Evolutionary conservation across 2,113 vertebrate species (phyloP).

Genomic region (Columbina picui): DNA sequence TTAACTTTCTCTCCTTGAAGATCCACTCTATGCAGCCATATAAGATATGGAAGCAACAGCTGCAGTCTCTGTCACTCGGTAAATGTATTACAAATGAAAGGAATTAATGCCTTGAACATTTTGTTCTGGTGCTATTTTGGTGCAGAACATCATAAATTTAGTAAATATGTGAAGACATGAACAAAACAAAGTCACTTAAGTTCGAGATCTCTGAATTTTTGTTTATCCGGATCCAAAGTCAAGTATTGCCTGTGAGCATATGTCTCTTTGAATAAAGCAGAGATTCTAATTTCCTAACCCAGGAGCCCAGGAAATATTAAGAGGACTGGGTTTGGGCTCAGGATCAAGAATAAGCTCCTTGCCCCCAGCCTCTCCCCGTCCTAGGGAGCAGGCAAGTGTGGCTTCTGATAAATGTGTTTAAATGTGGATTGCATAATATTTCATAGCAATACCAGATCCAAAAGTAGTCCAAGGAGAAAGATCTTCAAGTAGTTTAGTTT

Average conservation of each 20-base stretch:
- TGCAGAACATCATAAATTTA: not conserved
- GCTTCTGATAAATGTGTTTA: not conserved
- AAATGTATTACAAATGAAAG: not conserved
- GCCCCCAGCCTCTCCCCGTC: not conserved
- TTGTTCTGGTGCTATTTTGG: not conserved
- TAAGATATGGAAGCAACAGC: not conserved
- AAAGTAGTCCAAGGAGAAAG: constrained; percentile 7
- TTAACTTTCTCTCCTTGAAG: not conserved
- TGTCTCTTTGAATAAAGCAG: not conserved
- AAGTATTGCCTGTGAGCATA: not conserved
- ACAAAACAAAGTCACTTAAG: not conserved
- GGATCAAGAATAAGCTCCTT: not conserved
- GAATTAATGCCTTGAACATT: not conserved
- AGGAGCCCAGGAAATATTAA: not conserved
- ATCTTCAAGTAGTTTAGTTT: not conserved
- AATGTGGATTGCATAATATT: not conserved
- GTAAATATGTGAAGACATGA: not conserved
- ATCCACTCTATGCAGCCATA: not conserved
- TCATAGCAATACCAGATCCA: not conserved
- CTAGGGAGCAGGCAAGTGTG: not conserved
- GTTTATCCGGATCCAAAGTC: not conserved
- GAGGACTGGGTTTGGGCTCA: not conserved
- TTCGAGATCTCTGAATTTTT: not conserved
- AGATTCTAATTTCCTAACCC: not conserved
- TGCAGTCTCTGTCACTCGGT: not conserved